A percentile compares a stretch with the other conserved stretches of the same genome.
Conservation (phyloP, 2,113 vertebrate genomes). For the Xenopus laevis region DNA sequence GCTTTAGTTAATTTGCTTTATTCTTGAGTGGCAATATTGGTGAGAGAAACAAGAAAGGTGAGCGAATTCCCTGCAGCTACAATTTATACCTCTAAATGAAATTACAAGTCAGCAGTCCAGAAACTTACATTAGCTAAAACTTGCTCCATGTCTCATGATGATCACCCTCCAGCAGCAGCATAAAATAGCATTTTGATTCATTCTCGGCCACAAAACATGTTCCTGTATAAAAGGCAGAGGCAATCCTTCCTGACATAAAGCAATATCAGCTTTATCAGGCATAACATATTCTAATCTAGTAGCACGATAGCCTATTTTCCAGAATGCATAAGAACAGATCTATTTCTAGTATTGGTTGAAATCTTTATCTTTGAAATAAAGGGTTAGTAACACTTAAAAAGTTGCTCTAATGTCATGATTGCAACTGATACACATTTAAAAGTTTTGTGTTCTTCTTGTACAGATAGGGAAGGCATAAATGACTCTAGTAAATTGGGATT, state of each 20-base stretch:
- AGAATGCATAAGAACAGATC: not conserved
- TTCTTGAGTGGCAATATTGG: slow-evolving; percentile 41
- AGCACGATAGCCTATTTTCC: slow-evolving; percentile 6
- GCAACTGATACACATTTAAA: not conserved
- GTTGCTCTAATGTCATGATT: not conserved
- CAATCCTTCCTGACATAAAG: slow-evolving; percentile 4
- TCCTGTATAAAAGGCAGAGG: slow-evolving; percentile 8
- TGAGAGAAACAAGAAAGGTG: slow-evolving; percentile 37
- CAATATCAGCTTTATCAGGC: slow-evolving; percentile 14
- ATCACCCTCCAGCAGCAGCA: slow-evolving; percentile 27
- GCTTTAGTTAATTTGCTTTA: slow-evolving; percentile 37
- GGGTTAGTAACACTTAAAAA: not conserved
- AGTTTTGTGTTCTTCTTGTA: not conserved
- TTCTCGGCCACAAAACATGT: slow-evolving; percentile 4
- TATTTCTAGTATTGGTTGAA: not conserved
- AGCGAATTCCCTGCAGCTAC: slow-evolving; percentile 36
- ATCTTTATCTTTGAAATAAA: slow-evolving; percentile 1
- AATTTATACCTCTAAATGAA: slow-evolving; percentile 43
- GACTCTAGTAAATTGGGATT: not conserved
- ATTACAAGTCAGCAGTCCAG: slow-evolving; percentile 41
- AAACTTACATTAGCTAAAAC: slow-evolving; percentile 44
- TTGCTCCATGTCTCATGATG: slow-evolving; percentile 24
- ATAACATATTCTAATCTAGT: slow-evolving; percentile 10
- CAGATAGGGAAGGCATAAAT: not conserved
- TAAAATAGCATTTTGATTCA: slow-evolving; percentile 26